Conservation (phyloP, 2,113 vertebrate genomes). For the Ursus arctos region DNA sequence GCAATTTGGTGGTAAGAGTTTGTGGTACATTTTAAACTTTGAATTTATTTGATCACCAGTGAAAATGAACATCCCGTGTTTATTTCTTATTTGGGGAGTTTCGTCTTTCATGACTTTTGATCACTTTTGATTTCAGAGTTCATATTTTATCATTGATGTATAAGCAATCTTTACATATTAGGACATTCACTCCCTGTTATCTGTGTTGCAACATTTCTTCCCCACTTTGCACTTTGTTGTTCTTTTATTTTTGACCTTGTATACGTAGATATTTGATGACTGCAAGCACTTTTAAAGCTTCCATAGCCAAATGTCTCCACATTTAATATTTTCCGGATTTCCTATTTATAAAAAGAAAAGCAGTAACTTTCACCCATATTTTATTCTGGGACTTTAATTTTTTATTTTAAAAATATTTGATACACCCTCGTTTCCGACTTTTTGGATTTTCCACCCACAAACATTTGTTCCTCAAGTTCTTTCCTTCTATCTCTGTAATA, state of each 20-base stretch:
- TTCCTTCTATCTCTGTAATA: constrained; percentile 46
- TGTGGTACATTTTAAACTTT: constrained; percentile 7
- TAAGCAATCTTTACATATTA: neutral
- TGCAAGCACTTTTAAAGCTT: neutral
- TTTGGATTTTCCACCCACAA: constrained; percentile 47
- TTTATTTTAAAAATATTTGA: constrained; percentile 60
- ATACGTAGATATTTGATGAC: neutral
- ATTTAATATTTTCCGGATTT: neutral
- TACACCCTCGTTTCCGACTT: constrained; percentile 12
- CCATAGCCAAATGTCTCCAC: neutral
- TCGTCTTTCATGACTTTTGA: neutral
- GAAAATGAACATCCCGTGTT: neutral
- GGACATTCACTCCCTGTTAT: neutral
- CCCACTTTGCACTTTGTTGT: neutral
- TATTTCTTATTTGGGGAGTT: constrained; percentile 43
- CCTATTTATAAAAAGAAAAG: constrained; percentile 45
- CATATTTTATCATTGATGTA: neutral
- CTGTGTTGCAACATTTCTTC: neutral
- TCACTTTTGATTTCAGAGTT: constrained; percentile 26
- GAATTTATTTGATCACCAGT: neutral
- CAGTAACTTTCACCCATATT: constrained; percentile 40
- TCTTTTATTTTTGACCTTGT: neutral
- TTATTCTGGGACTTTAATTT: constrained; percentile 42
- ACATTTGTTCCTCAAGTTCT: constrained; percentile 49
- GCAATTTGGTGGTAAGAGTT: neutral